These are phyloP conservation scores for Rhyacophila evoluta DNA, from an alignment of 2,888 invertebrate species.

Conservation along the genomic window DNA sequence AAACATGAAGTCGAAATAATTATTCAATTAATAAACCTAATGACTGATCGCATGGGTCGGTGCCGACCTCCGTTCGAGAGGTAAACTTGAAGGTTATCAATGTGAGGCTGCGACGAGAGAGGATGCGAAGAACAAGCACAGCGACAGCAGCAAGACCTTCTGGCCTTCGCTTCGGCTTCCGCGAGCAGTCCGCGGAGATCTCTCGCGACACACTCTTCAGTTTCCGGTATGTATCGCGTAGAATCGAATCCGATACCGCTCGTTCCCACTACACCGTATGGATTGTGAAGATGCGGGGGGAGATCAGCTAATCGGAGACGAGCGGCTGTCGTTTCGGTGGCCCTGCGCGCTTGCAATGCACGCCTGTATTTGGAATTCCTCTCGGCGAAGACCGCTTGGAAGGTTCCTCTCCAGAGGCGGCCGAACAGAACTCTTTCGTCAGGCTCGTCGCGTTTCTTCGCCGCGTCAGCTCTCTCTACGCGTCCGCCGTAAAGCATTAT, in stretches of 20 bases:
- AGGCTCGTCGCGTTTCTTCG: slow-evolving; percentile 57
- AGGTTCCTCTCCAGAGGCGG: slow-evolving; percentile 78
- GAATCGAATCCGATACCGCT: neutral
- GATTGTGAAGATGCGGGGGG: neutral
- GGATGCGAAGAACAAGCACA: slow-evolving; percentile 61
- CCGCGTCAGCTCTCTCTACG: slow-evolving; percentile 30
- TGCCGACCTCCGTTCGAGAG: slow-evolving; percentile 68
- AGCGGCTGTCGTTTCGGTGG: slow-evolving; percentile 34
- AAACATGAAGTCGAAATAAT: too few relatives aligned
- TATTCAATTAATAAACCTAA: slow-evolving; percentile 68
- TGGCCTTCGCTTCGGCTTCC: slow-evolving; percentile 56
- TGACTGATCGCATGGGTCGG: slow-evolving; percentile 75
- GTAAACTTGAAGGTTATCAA: slow-evolving; percentile 71
- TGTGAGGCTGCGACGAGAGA: slow-evolving; percentile 60
- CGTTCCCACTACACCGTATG: neutral
- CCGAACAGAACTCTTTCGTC: slow-evolving; percentile 78
- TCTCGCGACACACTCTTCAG: neutral
- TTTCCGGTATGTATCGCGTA: neutral
- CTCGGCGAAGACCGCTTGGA: slow-evolving; percentile 67
- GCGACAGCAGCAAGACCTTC: slow-evolving; percentile 65
- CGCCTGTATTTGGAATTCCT: slow-evolving; percentile 52
- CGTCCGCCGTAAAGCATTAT: slow-evolving; percentile 49
- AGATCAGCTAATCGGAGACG: neutral
- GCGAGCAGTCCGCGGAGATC: slow-evolving; percentile 62
- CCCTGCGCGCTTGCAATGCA: slow-evolving; percentile 43